Percentiles rank a stretch among this genome's conserved stretches.
Evolutionary conservation across 2,113 vertebrate species (phyloP).

Genomic region (Psittacus erithacus): DNA sequence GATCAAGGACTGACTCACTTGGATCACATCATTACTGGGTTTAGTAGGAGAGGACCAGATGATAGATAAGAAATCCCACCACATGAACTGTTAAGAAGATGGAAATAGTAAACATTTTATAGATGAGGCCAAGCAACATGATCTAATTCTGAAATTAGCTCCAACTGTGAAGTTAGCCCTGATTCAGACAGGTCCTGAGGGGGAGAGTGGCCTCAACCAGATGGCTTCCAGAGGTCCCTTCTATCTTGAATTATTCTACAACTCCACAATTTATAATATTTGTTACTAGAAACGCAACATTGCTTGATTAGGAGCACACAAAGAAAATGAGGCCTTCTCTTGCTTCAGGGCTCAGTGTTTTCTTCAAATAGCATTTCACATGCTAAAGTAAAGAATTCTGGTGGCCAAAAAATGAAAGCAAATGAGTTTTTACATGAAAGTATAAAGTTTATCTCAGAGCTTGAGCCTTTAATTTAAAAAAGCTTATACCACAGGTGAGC

Average conservation of each 20-base stretch:
- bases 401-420: neutral
- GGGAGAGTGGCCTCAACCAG: neutral
- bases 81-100: neutral
- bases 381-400: neutral
- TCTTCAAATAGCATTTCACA: neutral
- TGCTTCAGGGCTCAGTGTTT: neutral
- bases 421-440: neutral
- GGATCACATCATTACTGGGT: neutral
- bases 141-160: neutral
- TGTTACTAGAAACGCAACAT: neutral
- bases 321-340: rapidly evolving
- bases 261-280: neutral
- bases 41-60: neutral
- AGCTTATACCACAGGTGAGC: neutral
- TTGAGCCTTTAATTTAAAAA: neutral
- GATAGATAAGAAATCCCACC: neutral
- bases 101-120: neutral
- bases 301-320: neutral
- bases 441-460: neutral
- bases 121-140: neutral
- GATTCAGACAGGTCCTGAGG: neutral
- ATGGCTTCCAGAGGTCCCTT: neutral
- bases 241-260: neutral
- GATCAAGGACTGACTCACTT: neutral
- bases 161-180: neutral